Conservation (phyloP, 2,113 vertebrate species). For the Oophaga pumilio region DNA sequence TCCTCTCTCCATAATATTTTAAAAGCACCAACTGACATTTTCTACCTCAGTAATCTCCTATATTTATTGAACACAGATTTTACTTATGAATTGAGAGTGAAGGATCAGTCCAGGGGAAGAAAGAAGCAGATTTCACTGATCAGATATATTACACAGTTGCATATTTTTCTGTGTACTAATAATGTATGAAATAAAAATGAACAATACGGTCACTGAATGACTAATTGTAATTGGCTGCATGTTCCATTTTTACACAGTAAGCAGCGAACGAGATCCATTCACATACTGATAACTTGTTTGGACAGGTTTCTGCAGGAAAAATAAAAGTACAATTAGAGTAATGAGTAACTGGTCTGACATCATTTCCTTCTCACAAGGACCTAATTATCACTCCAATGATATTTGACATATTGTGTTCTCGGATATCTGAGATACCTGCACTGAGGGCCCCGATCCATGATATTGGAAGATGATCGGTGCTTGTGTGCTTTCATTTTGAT, state of each 20-base stretch:
- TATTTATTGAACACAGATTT: too few relatives aligned
- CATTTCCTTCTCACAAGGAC: slow-evolving; percentile 4
- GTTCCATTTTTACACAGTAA: background rate
- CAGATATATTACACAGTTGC: too few relatives aligned
- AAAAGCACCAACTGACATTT: too few relatives aligned
- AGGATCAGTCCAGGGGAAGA: too few relatives aligned
- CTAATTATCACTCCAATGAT: background rate
- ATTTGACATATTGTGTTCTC: background rate
- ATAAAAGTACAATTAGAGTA: background rate
- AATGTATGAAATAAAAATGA: too few relatives aligned
- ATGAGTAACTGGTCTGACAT: slow-evolving; percentile 26
- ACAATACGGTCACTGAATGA: background rate
- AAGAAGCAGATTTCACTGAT: too few relatives aligned
- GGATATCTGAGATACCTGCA: background rate
- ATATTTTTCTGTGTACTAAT: too few relatives aligned
- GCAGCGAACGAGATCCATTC: background rate
- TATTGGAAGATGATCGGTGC: too few relatives aligned
- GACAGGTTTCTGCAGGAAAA: background rate
- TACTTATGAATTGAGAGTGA: too few relatives aligned
- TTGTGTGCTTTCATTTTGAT: too few relatives aligned
- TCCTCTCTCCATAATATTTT: too few relatives aligned
- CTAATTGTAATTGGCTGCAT: background rate
- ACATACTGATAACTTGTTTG: background rate
- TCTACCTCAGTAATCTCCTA: too few relatives aligned
- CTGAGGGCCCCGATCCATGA: background rate